Conservation (phyloP, 2,797 vertebrate species). For the Spinibarbus caldwelli region DNA sequence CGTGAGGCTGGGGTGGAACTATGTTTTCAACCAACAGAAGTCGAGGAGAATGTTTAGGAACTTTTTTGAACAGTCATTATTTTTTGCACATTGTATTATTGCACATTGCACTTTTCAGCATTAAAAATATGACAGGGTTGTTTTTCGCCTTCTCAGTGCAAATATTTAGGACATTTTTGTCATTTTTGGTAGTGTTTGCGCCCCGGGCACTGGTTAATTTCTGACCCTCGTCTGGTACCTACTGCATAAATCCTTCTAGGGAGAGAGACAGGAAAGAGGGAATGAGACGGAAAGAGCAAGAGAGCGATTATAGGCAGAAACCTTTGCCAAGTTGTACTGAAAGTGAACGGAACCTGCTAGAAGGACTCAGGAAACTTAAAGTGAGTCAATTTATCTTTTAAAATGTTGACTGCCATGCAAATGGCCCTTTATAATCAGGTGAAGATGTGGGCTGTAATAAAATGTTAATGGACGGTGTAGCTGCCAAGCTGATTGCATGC, state of each 20-base stretch:
- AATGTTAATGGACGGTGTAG: constrained; percentile 34
- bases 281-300: constrained; percentile 19
- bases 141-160: background rate
- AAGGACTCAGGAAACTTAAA: constrained; percentile 45
- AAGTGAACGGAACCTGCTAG: constrained; percentile 2
- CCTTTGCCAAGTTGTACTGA: constrained; percentile 26
- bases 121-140: background rate
- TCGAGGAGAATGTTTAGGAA: background rate
- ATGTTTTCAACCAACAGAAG: background rate
- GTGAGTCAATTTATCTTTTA: constrained; percentile 14
- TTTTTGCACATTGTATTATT: background rate
- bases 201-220: background rate
- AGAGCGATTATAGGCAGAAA: constrained; percentile 30
- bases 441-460: constrained; percentile 41
- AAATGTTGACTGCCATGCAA: constrained; percentile 51
- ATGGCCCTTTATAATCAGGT: constrained; percentile 42
- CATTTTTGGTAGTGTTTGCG: background rate
- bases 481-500: constrained; percentile 29
- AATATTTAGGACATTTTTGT: background rate
- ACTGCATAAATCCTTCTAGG: constrained; percentile 23
- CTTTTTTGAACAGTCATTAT: background rate
- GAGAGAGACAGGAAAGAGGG: constrained; percentile 6
- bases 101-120: background rate
- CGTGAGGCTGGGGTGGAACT: background rate
- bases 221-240: constrained; percentile 16